These are phyloP conservation scores for Troides oblongomaculatus DNA, from an alignment of 2,888 invertebrate species.

Conservation along the genomic window DNA sequence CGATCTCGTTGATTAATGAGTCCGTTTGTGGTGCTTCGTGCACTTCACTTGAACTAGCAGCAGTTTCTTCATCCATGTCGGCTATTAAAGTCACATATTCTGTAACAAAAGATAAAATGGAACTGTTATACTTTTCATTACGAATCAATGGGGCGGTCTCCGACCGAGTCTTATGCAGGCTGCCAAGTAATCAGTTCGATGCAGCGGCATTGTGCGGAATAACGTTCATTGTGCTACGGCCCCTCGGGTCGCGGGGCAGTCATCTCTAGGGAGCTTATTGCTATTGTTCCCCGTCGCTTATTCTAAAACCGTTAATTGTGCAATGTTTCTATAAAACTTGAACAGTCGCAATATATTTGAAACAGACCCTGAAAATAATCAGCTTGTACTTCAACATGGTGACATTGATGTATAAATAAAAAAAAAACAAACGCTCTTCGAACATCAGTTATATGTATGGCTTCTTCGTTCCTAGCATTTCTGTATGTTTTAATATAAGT, in stretches of 20 bases:
- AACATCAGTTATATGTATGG: constrained; percentile 19
- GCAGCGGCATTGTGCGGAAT: constrained; percentile 48
- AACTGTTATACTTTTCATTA: constrained; percentile 29
- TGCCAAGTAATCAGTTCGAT: constrained; percentile 50
- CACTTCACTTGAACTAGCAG: constrained; percentile 46
- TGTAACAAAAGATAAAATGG: constrained; percentile 58
- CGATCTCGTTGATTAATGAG: constrained; percentile 42
- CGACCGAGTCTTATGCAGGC: constrained; percentile 31
- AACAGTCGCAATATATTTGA: constrained; percentile 23
- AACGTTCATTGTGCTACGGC: constrained; percentile 52
- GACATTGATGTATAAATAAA: constrained; percentile 28
- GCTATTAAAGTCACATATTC: constrained; percentile 67
- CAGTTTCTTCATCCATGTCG: constrained; percentile 65
- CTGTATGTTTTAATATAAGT: constrained; percentile 6
- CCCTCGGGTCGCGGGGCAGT: constrained; percentile 45
- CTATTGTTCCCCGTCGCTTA: constrained; percentile 53
- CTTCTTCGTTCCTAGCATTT: constrained; percentile 18
- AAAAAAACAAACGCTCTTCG: constrained; percentile 18
- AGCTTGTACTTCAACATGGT: constrained; percentile 4
- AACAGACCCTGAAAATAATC: constrained; percentile 18
- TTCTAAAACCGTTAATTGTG: constrained; percentile 39
- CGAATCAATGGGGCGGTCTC: constrained; percentile 27
- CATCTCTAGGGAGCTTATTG: constrained; percentile 56
- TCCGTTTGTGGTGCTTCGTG: constrained; percentile 43
- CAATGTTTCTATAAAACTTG: constrained; percentile 19